Evolutionary conservation across 2,113 vertebrate genomes (phyloP).

Genomic region (Phaethon lepturus): DNA sequence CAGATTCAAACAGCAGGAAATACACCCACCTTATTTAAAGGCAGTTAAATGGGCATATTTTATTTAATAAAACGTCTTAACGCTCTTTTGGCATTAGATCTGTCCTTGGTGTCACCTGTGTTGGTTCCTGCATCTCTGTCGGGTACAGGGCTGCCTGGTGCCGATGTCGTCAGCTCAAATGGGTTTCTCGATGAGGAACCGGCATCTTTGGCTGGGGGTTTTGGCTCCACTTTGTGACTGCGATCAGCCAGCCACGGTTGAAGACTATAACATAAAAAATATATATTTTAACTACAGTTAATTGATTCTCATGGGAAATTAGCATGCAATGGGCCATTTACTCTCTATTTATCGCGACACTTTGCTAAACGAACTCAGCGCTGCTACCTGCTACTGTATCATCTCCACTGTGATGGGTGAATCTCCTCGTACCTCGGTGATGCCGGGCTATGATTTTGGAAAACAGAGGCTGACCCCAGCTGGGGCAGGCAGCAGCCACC

Average conservation of each 20-base stretch:
- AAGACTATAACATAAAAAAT: neutral
- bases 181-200: neutral
- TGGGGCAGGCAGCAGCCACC: neutral
- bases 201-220: neutral
- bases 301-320: neutral
- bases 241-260: neutral
- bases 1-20: neutral
- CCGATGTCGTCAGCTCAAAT: fast-evolving
- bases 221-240: neutral
- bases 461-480: neutral
- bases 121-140: neutral
- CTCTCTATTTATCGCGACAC: neutral
- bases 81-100: neutral
- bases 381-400: neutral
- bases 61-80: neutral
- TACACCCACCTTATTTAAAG: neutral
- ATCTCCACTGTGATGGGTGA: neutral
- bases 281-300: constrained; percentile 12
- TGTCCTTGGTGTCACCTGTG: neutral
- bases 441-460: neutral
- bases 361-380: neutral
- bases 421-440: fast-evolving
- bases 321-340: neutral
- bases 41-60: neutral
- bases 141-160: fast-evolving